Conservation (phyloP, 2,797 vertebrate genomes). For the Betta splendens region DNA sequence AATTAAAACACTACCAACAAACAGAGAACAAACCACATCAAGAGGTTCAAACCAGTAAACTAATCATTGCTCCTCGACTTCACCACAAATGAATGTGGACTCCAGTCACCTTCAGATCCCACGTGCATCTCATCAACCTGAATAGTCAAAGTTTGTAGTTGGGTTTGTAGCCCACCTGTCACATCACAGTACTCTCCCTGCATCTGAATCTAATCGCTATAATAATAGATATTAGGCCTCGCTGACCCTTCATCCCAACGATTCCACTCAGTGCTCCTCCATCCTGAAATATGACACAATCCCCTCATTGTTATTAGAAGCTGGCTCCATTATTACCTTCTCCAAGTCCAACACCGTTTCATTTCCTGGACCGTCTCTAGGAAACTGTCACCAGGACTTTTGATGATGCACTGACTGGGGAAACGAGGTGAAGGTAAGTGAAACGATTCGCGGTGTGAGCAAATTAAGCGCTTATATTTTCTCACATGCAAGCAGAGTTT, state of each 20-base stretch:
- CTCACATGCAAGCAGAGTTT: neutral
- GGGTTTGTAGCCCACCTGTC: constrained; percentile 29
- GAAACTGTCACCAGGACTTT: too few relatives aligned
- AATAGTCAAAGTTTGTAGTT: constrained; percentile 21
- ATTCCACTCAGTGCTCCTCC: constrained; percentile 5
- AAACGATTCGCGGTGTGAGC: neutral
- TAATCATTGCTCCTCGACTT: constrained; percentile 12
- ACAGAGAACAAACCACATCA: neutral
- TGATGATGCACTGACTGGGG: too few relatives aligned
- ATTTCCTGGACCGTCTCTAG: too few relatives aligned
- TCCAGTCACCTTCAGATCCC: constrained; percentile 9
- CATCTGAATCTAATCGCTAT: constrained; percentile 47
- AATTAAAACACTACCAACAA: too few relatives aligned
- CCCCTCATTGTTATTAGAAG: constrained; percentile 18
- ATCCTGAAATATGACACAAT: constrained; percentile 43
- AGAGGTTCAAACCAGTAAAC: neutral
- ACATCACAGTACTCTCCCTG: too few relatives aligned
- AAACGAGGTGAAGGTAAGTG: too few relatives aligned
- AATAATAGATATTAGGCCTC: too few relatives aligned
- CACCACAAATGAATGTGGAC: constrained; percentile 9
- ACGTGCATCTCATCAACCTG: neutral
- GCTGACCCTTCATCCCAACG: constrained; percentile 8
- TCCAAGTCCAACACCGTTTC: too few relatives aligned
- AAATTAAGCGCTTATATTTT: neutral
- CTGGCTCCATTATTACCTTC: constrained; percentile 30